phyloP scores from a whole-genome alignment of 1,140 invertebrate genomes.

The Drosophila mayri region DNA sequence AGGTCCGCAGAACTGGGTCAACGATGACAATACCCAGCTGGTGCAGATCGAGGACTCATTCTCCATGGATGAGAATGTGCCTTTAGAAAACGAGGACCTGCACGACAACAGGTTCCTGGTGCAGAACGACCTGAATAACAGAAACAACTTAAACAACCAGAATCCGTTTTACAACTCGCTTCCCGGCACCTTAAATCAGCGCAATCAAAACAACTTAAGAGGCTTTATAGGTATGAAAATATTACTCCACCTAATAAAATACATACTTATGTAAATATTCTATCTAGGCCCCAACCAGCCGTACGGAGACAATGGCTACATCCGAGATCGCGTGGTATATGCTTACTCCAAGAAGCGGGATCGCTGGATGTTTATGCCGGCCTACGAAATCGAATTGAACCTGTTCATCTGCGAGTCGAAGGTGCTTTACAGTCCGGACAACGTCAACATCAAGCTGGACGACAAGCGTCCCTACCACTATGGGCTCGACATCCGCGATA shows the following conservation, averaged over 20 bases:
- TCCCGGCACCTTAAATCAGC: constrained; percentile 70
- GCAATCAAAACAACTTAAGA: constrained; percentile 78
- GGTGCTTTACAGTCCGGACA: constrained; percentile 88
- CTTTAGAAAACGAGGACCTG: constrained; percentile 75
- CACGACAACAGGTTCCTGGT: constrained; percentile 81
- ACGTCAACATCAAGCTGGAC: constrained; percentile 86
- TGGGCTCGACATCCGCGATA: constrained; percentile 91
- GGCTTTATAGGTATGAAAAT: constrained; percentile 64
- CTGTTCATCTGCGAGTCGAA: constrained; percentile 96
- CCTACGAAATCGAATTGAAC: constrained; percentile 90
- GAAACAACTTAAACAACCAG: constrained; percentile 85
- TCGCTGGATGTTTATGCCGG: constrained; percentile 93
- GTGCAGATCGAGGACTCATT: constrained; percentile 93
- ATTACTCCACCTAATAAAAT: too few relatives aligned
- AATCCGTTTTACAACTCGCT: constrained; percentile 85
- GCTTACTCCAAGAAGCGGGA: constrained; percentile 90
- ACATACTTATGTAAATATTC: background rate
- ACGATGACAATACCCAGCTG: constrained; percentile 93
- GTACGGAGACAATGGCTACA: constrained; percentile 69
- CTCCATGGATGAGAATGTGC: constrained; percentile 86
- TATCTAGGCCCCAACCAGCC: constrained; percentile 66
- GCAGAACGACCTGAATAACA: constrained; percentile 65
- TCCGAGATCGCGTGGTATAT: constrained; percentile 87
- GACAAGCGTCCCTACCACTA: constrained; percentile 93
- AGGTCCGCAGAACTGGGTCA: constrained; percentile 91